Percentiles rank a stretch among this genome's conserved stretches.
These are phyloP conservation scores for Drosophila biarmipes DNA, from an alignment of 1,140 invertebrate species.

Conservation along the genomic window DNA sequence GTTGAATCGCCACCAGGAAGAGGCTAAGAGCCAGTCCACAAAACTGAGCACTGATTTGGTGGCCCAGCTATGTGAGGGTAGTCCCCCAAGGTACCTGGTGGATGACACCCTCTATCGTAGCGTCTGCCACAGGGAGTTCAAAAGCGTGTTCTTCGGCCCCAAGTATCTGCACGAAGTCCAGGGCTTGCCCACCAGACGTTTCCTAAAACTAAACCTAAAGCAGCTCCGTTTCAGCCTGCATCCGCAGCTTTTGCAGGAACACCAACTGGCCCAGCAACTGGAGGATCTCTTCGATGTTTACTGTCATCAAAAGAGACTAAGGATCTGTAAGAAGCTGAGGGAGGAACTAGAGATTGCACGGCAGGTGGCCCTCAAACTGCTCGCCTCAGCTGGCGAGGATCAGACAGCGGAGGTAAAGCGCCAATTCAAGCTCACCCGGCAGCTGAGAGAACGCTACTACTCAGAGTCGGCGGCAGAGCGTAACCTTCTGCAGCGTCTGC, in stretches of 20 bases:
- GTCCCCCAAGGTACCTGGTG: slow-evolving; percentile 12
- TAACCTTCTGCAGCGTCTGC: slow-evolving; percentile 65
- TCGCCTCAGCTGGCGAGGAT: slow-evolving; percentile 33
- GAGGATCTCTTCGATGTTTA: slow-evolving; percentile 78
- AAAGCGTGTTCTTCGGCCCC: slow-evolving; percentile 63
- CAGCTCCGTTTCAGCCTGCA: slow-evolving; percentile 84
- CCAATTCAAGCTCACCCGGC: slow-evolving; percentile 70
- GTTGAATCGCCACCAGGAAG: slow-evolving; percentile 71
- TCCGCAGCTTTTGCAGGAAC: slow-evolving; percentile 84
- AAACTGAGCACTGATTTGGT: slow-evolving; percentile 42
- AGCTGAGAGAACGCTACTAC: slow-evolving; percentile 76
- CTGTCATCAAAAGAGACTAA: slow-evolving; percentile 50
- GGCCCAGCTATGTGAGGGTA: slow-evolving; percentile 16
- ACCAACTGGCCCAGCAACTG: slow-evolving; percentile 80
- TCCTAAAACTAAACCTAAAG: slow-evolving; percentile 78
- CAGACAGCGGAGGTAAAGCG: slow-evolving; percentile 32
- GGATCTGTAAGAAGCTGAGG: slow-evolving; percentile 65
- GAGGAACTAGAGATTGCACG: slow-evolving; percentile 80
- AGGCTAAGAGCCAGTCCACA: slow-evolving; percentile 27
- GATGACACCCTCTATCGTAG: slow-evolving; percentile 57
- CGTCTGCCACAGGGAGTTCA: slow-evolving; percentile 51
- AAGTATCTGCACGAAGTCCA: slow-evolving; percentile 18
- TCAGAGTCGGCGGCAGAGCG: slow-evolving; percentile 74
- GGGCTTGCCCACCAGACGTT: slow-evolving; percentile 71
- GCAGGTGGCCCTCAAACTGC: slow-evolving; percentile 59